Conservation (phyloP, 2,797 vertebrate genomes). For the Lophius americanus region DNA sequence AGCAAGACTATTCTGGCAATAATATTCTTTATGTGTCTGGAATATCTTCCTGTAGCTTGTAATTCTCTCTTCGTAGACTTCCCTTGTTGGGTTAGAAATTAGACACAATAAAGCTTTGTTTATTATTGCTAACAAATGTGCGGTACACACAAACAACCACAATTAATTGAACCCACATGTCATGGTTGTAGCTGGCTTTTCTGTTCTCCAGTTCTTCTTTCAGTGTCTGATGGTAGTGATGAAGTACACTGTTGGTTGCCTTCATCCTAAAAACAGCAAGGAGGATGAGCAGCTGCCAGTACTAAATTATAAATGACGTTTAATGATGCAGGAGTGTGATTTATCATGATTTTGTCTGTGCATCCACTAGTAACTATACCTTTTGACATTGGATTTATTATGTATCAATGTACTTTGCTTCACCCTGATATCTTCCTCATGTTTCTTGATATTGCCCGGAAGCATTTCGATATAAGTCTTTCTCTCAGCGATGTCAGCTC, state of each 20-base stretch:
- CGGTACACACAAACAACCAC: background rate
- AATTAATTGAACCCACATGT: constrained; percentile 66
- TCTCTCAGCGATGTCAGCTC: constrained; percentile 65
- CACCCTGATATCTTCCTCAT: constrained; percentile 67
- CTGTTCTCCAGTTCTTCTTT: constrained; percentile 75
- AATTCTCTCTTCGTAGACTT: constrained; percentile 74
- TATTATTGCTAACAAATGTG: background rate
- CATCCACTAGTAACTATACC: constrained; percentile 49
- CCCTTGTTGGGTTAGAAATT: constrained; percentile 60
- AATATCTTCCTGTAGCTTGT: constrained; percentile 70
- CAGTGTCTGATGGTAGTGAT: constrained; percentile 76
- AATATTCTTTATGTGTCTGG: constrained; percentile 72
- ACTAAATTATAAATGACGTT: background rate
- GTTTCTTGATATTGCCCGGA: constrained; percentile 48
- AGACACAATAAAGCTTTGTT: constrained; percentile 9
- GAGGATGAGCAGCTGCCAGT: constrained; percentile 17
- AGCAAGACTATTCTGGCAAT: constrained; percentile 69
- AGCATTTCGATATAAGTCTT: constrained; percentile 57
- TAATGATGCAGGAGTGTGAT: background rate
- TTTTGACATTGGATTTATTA: constrained; percentile 69
- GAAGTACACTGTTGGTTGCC: constrained; percentile 61
- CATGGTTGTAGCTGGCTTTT: constrained; percentile 64
- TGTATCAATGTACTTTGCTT: constrained; percentile 63
- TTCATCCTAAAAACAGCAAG: constrained; percentile 65
- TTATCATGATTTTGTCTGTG: background rate